These are phyloP conservation scores for Apaloderma vittatum DNA, from an alignment of 2,113 vertebrate species.

Conservation along the genomic window DNA sequence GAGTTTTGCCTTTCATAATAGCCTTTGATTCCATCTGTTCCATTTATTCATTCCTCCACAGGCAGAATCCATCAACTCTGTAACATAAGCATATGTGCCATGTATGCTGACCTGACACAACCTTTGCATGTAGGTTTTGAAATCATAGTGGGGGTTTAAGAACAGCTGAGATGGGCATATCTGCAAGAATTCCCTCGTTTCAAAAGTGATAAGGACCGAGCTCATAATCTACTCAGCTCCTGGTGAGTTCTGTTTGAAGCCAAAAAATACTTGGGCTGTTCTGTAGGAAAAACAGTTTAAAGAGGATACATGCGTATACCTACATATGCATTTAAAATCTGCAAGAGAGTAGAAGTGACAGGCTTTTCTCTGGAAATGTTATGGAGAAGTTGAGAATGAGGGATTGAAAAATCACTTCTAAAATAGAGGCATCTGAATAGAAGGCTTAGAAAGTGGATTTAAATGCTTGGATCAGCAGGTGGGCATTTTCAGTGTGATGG, in stretches of 20 bases:
- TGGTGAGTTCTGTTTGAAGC: background rate
- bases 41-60: background rate
- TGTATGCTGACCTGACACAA: background rate
- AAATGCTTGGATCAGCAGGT: background rate
- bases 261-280: background rate
- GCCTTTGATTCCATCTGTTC: background rate
- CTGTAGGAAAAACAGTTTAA: background rate
- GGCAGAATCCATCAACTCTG: background rate
- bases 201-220: background rate
- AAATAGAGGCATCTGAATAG: background rate
- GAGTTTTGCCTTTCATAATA: background rate
- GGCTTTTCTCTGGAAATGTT: background rate
- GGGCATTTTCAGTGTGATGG: background rate
- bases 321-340: background rate
- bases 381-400: background rate
- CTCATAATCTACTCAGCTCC: background rate
- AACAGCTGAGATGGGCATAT: background rate
- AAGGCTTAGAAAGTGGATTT: background rate
- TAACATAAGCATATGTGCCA: background rate
- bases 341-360: background rate
- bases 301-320: background rate
- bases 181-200: background rate
- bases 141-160: background rate
- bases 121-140: background rate
- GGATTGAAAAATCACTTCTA: background rate